Conservation (phyloP, 2,113 vertebrate species). For the Dasyornis broadbenti region DNA sequence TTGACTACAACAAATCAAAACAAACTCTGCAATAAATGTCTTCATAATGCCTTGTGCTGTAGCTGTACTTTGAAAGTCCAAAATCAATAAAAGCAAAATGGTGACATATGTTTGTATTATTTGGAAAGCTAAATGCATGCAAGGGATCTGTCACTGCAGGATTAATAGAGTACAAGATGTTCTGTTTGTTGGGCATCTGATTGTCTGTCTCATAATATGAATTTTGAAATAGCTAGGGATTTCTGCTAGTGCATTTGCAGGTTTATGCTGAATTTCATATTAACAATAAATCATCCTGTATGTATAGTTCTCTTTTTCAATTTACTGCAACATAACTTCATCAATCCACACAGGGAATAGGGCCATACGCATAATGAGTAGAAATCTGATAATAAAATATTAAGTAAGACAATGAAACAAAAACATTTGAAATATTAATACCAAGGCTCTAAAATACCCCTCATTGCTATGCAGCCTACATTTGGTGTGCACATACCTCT, state of each 20-base stretch:
- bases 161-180: conserved; percentile 70
- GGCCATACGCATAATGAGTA: conserved; percentile 32
- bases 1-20: conserved; percentile 75
- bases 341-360: conserved; percentile 25
- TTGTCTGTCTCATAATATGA: conserved; percentile 69
- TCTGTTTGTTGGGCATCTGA: conserved; percentile 68
- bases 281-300: conserved; percentile 66
- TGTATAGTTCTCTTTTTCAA: conserved; percentile 66
- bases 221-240: conserved; percentile 71
- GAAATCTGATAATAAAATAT: conserved; percentile 68
- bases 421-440: conserved; percentile 68
- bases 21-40: conserved; percentile 71
- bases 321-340: conserved; percentile 56
- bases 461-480: conserved; percentile 21
- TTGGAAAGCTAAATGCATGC: conserved; percentile 72
- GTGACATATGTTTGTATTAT: conserved; percentile 74
- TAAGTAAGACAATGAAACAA: conserved; percentile 66
- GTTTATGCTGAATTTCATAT: conserved; percentile 67
- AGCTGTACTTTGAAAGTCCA: conserved; percentile 70
- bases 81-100: conserved; percentile 73
- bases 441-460: conserved; percentile 18
- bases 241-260: conserved; percentile 53
- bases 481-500: background rate
- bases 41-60: conserved; percentile 67
- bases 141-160: conserved; percentile 64